phyloP scores from a whole-genome alignment of 2,113 vertebrate genomes.

The Natator depressus region DNA sequence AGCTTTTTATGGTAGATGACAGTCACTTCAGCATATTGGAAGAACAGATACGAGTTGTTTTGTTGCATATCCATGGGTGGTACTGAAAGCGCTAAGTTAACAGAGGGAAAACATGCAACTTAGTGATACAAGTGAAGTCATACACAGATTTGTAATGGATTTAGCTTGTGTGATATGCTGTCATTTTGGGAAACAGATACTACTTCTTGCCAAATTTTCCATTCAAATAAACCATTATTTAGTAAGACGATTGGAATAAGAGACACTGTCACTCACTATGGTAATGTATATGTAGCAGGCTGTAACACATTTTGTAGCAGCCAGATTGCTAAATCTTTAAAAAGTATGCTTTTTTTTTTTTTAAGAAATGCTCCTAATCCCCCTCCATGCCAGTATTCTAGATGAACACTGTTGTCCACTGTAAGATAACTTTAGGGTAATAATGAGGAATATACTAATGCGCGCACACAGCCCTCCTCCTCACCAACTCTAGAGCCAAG shows the following conservation, averaged over 20 bases:
- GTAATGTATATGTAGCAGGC: not conserved
- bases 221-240: not conserved
- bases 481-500: not conserved
- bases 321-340: no score
- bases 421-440: not conserved
- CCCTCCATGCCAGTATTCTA: no score
- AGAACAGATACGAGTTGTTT: not conserved
- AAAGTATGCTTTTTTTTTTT: not conserved
- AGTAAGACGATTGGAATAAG: no score
- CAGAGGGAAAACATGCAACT: not conserved
- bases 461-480: not conserved
- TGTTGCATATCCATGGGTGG: not conserved
- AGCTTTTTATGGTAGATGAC: not conserved
- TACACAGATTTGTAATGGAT: not conserved
- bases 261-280: no score
- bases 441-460: not conserved
- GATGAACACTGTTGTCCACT: not conserved
- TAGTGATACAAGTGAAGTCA: not conserved
- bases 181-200: not conserved
- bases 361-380: not conserved
- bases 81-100: not conserved
- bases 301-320: no score
- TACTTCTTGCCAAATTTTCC: not conserved
- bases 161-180: not conserved
- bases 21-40: not conserved